phyloP scores from a whole-genome alignment of 2,888 invertebrate genomes.

The Aleiodes testaceus region DNA sequence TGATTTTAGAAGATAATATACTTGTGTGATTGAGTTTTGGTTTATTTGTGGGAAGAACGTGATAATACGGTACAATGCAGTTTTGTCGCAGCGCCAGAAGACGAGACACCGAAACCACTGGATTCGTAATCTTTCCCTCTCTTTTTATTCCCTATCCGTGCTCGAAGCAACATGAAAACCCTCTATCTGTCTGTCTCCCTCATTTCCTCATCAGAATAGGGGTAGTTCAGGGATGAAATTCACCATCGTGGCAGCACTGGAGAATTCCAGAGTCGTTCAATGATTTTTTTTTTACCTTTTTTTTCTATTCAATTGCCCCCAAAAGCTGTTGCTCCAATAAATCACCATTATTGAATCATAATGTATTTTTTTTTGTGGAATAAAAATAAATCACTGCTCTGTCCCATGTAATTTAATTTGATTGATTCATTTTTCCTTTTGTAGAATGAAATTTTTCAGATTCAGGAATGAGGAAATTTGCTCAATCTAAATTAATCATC shows the following conservation, averaged over 20 bases:
- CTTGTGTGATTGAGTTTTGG: neutral
- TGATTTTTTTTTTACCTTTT: slow-evolving; percentile 55
- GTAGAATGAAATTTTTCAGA: too few species aligned
- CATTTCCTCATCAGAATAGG: neutral
- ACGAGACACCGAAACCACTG: slow-evolving; percentile 54
- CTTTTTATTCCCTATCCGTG: slow-evolving; percentile 30
- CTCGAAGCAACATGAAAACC: slow-evolving; percentile 22
- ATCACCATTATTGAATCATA: too few species aligned
- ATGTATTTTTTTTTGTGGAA: too few species aligned
- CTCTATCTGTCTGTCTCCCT: slow-evolving; percentile 47
- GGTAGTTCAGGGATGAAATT: neutral
- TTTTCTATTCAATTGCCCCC: too few species aligned
- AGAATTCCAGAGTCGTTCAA: slow-evolving; percentile 67
- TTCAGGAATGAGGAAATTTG: too few species aligned
- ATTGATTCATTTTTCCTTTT: too few species aligned
- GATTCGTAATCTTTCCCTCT: slow-evolving; percentile 45
- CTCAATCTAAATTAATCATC: too few species aligned
- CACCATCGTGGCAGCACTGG: slow-evolving; percentile 66
- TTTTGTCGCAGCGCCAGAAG: slow-evolving; percentile 64
- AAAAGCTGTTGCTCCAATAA: too few species aligned
- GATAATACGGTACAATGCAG: slow-evolving; percentile 60
- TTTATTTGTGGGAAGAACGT: slow-evolving; percentile 23
- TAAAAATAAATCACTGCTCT: too few species aligned
- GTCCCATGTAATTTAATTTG: too few species aligned
- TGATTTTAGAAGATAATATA: neutral